Conservation (phyloP, 2,888 invertebrate species). For the Lycia hirtaria region DNA sequence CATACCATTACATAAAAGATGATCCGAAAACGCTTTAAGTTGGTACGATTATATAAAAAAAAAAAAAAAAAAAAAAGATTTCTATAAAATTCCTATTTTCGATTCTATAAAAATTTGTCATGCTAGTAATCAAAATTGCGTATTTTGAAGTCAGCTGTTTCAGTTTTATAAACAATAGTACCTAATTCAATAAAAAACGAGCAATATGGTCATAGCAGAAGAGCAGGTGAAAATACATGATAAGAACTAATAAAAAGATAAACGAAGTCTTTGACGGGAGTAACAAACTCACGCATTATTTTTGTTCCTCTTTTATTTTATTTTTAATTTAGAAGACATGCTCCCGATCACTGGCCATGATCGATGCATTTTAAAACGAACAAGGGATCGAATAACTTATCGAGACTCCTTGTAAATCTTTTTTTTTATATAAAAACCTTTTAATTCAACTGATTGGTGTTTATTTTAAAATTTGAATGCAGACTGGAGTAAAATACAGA, state of each 20-base stretch:
- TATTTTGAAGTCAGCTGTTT: no score
- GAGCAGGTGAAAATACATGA: neutral
- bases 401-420: constrained; percentile 51
- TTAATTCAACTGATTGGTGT: constrained; percentile 57
- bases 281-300: constrained; percentile 48
- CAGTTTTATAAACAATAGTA: no score
- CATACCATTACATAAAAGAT: no score
- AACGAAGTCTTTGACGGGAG: constrained; percentile 45
- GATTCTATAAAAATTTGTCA: no score
- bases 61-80: no score
- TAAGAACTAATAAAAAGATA: neutral
- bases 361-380: constrained; percentile 71
- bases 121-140: no score
- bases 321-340: constrained; percentile 37
- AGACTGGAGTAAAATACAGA: no score
- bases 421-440: constrained; percentile 51
- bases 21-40: no score
- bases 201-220: neutral
- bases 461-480: constrained; percentile 47
- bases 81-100: no score
- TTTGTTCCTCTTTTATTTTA: constrained; percentile 41
- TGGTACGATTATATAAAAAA: no score
- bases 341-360: constrained; percentile 50
- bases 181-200: no score
- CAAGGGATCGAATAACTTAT: constrained; percentile 68